Base-by-base conservation (phyloP, 2,888 invertebrate species). In the Drosophila longiperda region DNA sequence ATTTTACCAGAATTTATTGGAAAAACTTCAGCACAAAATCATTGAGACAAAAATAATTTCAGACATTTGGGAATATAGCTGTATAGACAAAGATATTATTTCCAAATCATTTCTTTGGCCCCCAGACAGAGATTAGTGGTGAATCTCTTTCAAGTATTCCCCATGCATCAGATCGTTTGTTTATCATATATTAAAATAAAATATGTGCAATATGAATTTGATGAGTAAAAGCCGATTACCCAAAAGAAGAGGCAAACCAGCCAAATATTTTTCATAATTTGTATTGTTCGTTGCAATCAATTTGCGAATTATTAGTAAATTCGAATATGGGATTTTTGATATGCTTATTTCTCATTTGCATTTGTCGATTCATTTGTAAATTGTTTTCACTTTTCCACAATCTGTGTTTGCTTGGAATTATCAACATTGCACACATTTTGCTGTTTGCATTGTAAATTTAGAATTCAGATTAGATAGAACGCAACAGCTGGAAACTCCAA, bases 1-100 rank as follows among this genome's bases (percentile, higher is more conserved):
- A 65, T 54, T 55, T 36, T 50, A n/a, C n/a, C 38, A 53, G 26
- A 9, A 45, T 45, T 23, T 45, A 49, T n/a, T 49, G 66, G 12
- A 49, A 50, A 8, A 53, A 53, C 17, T 64, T 64, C 15, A 42
- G n/a, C 29, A 9, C 34, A 40, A 32, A 26, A 62, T n/a, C 33
- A 40, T 36, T 40, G 38, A 52, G 40, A 42, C 50, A 4, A n/a
- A 12, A 32, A 64, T 34, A 32, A 33, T 52, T 52, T 34, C 12
- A 42, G 29, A 11, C 40, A 42, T 52, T 29, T 23, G 17, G 9
- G 20, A 29, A 64, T 12, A n/a, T 3, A 11, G 4, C 42, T 23
- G 33, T 7, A 11, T 12, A 17, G 15, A 17, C 7, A 17, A 34
- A 40, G 38, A 15, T 40, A 62, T 26, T 38, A 49, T 17, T 29